Evolutionary conservation across 2,888 invertebrate species (phyloP).

Genomic region (Erynnis tages): DNA sequence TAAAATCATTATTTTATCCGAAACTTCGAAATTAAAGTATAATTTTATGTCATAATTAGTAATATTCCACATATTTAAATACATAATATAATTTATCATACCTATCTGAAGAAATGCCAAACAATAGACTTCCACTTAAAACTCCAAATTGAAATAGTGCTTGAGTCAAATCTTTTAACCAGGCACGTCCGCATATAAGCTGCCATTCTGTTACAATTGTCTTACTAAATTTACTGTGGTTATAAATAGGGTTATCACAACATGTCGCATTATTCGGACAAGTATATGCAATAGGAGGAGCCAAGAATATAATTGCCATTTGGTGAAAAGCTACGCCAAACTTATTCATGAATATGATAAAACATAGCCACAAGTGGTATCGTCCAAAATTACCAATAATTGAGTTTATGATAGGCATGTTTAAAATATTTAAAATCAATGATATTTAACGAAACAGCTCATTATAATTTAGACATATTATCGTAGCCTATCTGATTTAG

Average conservation of each 20-base stretch:
- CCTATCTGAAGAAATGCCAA: conserved; percentile 88
- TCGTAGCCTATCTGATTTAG: too few relatives aligned
- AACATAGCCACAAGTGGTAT: conserved; percentile 64
- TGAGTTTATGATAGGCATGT: conserved; percentile 44
- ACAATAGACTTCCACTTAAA: conserved; percentile 85
- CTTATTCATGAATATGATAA: conserved; percentile 65
- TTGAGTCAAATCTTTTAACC: conserved; percentile 86
- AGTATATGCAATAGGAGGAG: conserved; percentile 57
- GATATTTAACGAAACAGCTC: too few relatives aligned
- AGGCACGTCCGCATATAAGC: conserved; percentile 84
- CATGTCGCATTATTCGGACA: conserved; percentile 54
- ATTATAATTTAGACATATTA: too few relatives aligned
- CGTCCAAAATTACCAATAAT: conserved; percentile 65
- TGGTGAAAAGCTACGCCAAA: conserved; percentile 77
- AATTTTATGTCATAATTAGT: too few relatives aligned
- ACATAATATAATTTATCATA: conserved; percentile 43
- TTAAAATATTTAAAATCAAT: too few relatives aligned
- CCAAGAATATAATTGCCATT: conserved; percentile 76
- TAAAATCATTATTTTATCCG: too few relatives aligned
- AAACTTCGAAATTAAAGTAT: too few relatives aligned
- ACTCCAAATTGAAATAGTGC: conserved; percentile 88
- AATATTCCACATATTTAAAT: background rate
- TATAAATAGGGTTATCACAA: conserved; percentile 81
- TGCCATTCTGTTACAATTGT: conserved; percentile 89
- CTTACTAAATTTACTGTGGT: conserved; percentile 82